Evolutionary conservation across 2,797 vertebrate genomes (phyloP).

Genomic region (Gymnothorax javanicus): DNA sequence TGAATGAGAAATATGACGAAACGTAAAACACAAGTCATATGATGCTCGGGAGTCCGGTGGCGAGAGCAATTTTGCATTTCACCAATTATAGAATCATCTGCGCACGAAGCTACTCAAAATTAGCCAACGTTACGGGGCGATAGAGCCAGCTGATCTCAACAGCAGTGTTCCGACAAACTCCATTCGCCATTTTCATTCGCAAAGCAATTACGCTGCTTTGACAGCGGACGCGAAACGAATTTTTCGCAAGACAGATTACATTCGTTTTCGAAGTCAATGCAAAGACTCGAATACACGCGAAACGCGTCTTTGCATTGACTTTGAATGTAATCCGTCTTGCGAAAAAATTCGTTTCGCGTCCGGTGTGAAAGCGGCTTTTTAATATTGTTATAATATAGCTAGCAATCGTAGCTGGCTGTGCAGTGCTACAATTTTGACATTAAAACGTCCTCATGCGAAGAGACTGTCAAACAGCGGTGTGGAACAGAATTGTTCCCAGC

Average conservation of each 20-base stretch:
- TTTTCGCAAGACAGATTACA: too few relatives aligned
- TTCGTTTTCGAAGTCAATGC: too few relatives aligned
- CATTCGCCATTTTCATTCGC: constrained; percentile 74
- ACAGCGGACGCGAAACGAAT: too few relatives aligned
- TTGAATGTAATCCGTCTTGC: too few relatives aligned
- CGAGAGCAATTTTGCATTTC: neutral
- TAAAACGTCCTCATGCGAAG: too few relatives aligned
- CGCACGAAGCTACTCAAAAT: neutral
- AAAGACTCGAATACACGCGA: too few relatives aligned
- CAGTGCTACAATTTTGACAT: too few relatives aligned
- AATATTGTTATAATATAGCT: neutral
- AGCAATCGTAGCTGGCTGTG: too few relatives aligned
- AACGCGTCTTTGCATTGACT: too few relatives aligned
- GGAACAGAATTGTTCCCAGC: neutral
- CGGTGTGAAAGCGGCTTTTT: too few relatives aligned
- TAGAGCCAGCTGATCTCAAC: neutral
- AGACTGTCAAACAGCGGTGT: neutral
- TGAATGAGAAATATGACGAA: neutral
- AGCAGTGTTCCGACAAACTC: constrained; percentile 28
- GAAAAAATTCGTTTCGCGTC: too few relatives aligned
- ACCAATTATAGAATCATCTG: neutral
- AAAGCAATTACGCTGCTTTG: constrained; percentile 11
- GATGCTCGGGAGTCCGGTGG: neutral
- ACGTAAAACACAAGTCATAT: neutral
- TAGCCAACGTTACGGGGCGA: neutral